A percentile compares a stretch with the other conserved stretches of the same genome.
Evolutionary conservation across 2,797 vertebrate genomes (phyloP).

Genomic region (Iguana delicatissima): DNA sequence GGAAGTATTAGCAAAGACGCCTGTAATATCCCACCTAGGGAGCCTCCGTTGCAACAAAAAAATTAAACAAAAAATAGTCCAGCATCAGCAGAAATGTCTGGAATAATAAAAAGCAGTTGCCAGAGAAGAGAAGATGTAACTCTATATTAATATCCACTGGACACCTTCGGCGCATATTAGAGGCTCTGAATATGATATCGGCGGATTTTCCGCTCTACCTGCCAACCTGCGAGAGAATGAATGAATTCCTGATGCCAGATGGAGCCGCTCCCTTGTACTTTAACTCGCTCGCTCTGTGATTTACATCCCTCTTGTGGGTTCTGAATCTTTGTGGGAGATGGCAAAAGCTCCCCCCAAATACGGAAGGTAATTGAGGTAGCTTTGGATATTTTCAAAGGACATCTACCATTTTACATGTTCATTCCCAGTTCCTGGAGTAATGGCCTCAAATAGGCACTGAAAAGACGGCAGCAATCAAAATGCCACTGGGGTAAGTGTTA

Average conservation of each 20-base stretch:
- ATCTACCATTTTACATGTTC: background rate
- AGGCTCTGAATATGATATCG: background rate
- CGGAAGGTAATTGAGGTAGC: background rate
- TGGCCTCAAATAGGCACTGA: background rate
- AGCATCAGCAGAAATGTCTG: slow-evolving; percentile 25
- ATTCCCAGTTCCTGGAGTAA: background rate
- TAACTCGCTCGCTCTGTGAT: background rate
- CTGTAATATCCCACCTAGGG: background rate
- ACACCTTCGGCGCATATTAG: slow-evolving; percentile 23
- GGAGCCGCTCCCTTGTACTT: background rate
- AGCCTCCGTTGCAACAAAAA: background rate
- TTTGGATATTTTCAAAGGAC: background rate
- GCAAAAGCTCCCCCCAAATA: background rate
- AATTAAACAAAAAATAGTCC: background rate
- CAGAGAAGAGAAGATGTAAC: background rate
- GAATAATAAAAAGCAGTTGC: slow-evolving; percentile 10
- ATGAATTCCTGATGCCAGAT: background rate
- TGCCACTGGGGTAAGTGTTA: background rate
- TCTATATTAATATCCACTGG: slow-evolving; percentile 27
- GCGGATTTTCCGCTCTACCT: slow-evolving; percentile 30
- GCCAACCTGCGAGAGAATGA: slow-evolving; percentile 22
- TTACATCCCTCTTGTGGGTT: background rate
- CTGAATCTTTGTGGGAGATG: background rate
- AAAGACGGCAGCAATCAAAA: background rate
- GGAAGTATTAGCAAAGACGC: background rate